Base-by-base conservation (phyloP, 1,140 invertebrate genomes). In the Phortica variegata region DNA sequence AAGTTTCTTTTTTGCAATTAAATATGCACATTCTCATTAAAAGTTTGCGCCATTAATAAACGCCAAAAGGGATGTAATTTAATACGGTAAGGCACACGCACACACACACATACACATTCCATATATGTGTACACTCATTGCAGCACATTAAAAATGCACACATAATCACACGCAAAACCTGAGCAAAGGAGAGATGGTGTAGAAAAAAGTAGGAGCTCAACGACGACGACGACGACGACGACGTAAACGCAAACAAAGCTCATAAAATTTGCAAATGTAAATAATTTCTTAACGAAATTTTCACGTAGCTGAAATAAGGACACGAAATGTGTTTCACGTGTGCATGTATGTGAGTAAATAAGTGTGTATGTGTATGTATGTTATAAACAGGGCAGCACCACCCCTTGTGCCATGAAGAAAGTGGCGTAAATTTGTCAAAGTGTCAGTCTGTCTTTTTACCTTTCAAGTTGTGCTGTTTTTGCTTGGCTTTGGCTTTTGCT, bases 1-100 rank as follows among this genome's bases (percentile, higher is more conserved):
- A 46, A 46, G 44, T 46, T 46, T 46, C 36, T 18, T 46, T 37
- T 68, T 58, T 62, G 65, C 65, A 70, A 70, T 70, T 72, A 72
- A 72, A 68, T 72, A 72, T 72, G 68, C 68, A 72, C 68, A 72
- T 72, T 72, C 68, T 72, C 68, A 72, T 72, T 72, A 72, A 72
- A 72, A 72, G 63, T 72, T 72, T 72, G 63, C 58, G 63, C 63
- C 68, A 72, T 72, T 72, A 72, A 72, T 72, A 72, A 72, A 72
- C 62, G 68, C 63, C 63, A 72, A 58, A 56, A 61, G 68, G 63
- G 68, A 72, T 72, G 68, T 63, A 52, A 68, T 68, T 61, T 60
- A 68, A 72, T 61, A 65, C 63, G 63, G 63, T 63, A 68, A 68
- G 68, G 19, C 12, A n/a, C n/a, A 13, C 17, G 37, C 16, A 39